Percentiles rank a stretch among this genome's conserved stretches.
These are phyloP conservation scores for Gonocerus acuteangulatus DNA, from an alignment of 2,888 invertebrate species.

Conservation along the genomic window DNA sequence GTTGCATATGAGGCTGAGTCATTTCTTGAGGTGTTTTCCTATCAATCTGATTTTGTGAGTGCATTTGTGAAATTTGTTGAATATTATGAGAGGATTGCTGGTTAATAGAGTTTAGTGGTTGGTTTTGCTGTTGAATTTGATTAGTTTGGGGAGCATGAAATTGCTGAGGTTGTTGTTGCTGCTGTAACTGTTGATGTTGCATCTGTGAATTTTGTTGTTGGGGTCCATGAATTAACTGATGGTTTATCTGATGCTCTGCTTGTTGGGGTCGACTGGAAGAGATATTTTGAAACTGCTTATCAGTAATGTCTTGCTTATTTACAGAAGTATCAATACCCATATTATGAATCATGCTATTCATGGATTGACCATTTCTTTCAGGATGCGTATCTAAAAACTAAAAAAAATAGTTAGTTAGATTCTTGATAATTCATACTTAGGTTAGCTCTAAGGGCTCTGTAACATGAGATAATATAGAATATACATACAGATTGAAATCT, in stretches of 20 bases:
- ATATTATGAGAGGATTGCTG: conserved; percentile 40
- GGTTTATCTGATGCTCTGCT: conserved; percentile 27
- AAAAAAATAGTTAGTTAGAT: too few relatives aligned
- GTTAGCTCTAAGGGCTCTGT: too few relatives aligned
- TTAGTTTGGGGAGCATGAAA: conserved; percentile 41
- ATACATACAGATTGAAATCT: conserved; percentile 30
- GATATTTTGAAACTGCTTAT: conserved; percentile 36
- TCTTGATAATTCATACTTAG: too few relatives aligned
- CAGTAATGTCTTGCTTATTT: conserved; percentile 35
- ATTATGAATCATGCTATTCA: conserved; percentile 35
- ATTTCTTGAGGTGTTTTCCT: conserved; percentile 29
- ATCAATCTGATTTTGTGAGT: conserved; percentile 34
- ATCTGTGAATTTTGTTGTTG: conserved; percentile 38
- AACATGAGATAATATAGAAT: too few relatives aligned
- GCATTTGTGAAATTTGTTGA: conserved; percentile 32
- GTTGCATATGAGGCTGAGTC: conserved; percentile 35
- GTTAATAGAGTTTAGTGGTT: conserved; percentile 12
- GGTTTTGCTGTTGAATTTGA: conserved; percentile 24
- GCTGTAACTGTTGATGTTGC: conserved; percentile 51
- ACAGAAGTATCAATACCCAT: conserved; percentile 43
- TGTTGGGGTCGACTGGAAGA: conserved; percentile 37
- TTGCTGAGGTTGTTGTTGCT: conserved; percentile 52
- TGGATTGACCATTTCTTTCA: conserved; percentile 34
- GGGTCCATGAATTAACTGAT: conserved; percentile 34
- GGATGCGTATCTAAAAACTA: conserved; percentile 37